Evolutionary conservation across 2,113 vertebrate species (phyloP).

Genomic region (Ptilonorhynchus violaceus): DNA sequence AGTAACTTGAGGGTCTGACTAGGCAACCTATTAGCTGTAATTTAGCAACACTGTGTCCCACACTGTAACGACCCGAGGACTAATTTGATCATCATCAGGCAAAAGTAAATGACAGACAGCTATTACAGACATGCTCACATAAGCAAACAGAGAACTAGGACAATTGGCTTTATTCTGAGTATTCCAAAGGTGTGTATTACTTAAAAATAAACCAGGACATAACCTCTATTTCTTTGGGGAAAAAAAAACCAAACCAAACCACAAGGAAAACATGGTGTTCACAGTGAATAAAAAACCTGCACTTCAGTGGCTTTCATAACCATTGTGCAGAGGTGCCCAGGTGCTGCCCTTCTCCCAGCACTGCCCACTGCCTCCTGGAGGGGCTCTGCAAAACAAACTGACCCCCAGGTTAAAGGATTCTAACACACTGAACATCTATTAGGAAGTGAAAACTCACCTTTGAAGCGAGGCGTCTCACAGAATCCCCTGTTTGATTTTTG

Average conservation of each 20-base stretch:
- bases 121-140: not conserved
- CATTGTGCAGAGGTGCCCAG: rapidly evolving
- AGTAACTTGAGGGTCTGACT: not conserved
- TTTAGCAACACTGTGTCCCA: not conserved
- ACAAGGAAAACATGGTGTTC: not conserved
- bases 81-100: not conserved
- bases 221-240: not conserved
- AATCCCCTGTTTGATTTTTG: conserved; percentile 76
- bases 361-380: rapidly evolving
- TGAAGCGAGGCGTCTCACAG: conserved; percentile 85
- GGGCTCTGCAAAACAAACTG: not conserved
- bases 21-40: not conserved
- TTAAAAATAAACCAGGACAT: not conserved
- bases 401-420: not conserved
- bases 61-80: not conserved
- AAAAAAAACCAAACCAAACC: not conserved
- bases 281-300: not conserved
- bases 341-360: not conserved
- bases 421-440: too few relatives aligned
- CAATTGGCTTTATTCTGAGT: not conserved
- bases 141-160: not conserved
- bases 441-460: conserved; percentile 76
- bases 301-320: not conserved
- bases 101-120: not conserved
- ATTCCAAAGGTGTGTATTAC: not conserved